These are phyloP conservation scores for Stenchaetothrips biformis DNA, from an alignment of 2,888 invertebrate genomes.

Conservation along the genomic window DNA sequence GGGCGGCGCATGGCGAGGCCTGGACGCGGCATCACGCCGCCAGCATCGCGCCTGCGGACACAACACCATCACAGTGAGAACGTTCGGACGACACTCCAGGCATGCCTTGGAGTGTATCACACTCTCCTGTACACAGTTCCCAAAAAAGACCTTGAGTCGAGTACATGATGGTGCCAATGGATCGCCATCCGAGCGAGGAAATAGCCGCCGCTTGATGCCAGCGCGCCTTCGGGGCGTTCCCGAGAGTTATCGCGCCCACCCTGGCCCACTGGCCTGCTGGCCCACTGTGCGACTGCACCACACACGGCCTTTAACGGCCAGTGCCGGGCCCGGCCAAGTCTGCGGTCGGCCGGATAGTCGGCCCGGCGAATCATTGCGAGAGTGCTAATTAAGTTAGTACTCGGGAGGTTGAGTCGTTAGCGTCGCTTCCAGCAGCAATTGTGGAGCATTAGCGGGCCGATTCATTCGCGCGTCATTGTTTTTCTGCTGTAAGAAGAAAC, in stretches of 20 bases:
- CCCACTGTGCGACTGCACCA: neutral
- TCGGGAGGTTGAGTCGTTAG: neutral
- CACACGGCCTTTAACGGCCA: neutral
- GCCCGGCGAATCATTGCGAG: conserved; percentile 4
- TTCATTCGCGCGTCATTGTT: neutral
- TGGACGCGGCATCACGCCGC: neutral
- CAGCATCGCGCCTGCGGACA: neutral
- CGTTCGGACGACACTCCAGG: neutral
- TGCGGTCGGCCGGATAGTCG: neutral
- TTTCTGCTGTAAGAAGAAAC: too few relatives aligned
- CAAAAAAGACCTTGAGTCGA: too few relatives aligned
- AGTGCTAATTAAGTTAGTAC: conserved; percentile 15
- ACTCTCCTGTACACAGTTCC: too few relatives aligned
- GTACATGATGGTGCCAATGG: too few relatives aligned
- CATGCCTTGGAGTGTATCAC: too few relatives aligned
- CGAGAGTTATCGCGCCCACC: too few relatives aligned
- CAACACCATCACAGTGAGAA: neutral
- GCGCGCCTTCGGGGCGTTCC: too few relatives aligned
- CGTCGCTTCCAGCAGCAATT: neutral
- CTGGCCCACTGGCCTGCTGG: too few relatives aligned
- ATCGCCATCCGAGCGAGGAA: too few relatives aligned
- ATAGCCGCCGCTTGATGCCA: too few relatives aligned
- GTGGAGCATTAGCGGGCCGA: neutral
- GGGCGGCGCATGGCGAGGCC: neutral
- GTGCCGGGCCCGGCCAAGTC: neutral